phyloP scores from a whole-genome alignment of 2,797 vertebrate genomes.

The Semotilus atromaculatus region DNA sequence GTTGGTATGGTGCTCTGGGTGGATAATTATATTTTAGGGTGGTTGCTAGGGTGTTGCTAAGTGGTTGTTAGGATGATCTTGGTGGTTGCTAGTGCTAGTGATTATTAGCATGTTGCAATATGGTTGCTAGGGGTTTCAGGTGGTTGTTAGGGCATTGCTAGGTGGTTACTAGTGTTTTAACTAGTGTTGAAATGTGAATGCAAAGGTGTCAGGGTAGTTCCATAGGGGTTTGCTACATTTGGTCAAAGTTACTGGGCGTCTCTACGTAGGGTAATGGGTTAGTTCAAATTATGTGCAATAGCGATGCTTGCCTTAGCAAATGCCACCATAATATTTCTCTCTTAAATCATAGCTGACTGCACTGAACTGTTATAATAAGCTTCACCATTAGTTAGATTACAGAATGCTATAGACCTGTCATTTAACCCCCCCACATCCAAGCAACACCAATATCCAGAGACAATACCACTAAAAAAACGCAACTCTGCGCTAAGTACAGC shows the following conservation, averaged over 20 bases:
- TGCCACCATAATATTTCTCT: neutral
- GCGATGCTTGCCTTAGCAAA: constrained; percentile 13
- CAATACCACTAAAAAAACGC: constrained; percentile 41
- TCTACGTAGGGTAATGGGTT: neutral
- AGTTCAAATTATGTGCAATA: neutral
- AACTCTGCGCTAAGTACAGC: constrained; percentile 26
- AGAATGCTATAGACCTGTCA: constrained; percentile 31
- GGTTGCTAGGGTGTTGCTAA: neutral
- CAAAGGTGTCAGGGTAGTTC: neutral
- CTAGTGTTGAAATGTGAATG: neutral
- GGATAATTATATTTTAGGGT: neutral
- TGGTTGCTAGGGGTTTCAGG: neutral
- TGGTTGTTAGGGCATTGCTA: neutral
- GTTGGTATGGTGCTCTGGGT: neutral
- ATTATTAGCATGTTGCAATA: neutral
- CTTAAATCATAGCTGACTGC: constrained; percentile 35
- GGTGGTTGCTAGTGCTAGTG: neutral
- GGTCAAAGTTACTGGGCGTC: neutral
- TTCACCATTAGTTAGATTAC: constrained; percentile 44
- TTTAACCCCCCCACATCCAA: neutral
- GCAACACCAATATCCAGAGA: constrained; percentile 43
- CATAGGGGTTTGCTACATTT: neutral
- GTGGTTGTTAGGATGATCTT: neutral
- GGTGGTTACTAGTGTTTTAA: neutral
- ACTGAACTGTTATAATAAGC: constrained; percentile 21